Conservation (phyloP, 2,888 invertebrate species). For the Halocaridina rubra region DNA sequence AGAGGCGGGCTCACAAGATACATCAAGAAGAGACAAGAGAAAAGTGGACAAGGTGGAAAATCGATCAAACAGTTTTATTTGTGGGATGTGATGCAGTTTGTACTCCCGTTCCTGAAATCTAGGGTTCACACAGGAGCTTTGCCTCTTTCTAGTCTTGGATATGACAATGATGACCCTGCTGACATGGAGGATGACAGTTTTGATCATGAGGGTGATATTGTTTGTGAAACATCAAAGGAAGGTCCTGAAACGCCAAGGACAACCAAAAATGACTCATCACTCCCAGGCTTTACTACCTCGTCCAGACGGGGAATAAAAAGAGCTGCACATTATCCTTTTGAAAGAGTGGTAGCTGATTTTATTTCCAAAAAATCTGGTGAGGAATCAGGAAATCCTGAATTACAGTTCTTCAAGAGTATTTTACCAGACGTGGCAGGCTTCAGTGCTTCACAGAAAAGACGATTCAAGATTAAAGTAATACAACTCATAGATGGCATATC, state of each 20-base stretch:
- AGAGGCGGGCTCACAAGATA: no score
- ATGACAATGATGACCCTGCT: not conserved
- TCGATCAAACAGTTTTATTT: not conserved
- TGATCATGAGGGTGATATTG: no score
- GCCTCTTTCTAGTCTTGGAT: not conserved
- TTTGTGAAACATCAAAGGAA: no score
- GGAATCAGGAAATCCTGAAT: not conserved
- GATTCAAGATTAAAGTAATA: not conserved
- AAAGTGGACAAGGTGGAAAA: not conserved
- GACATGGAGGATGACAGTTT: not conserved
- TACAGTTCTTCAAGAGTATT: constrained; percentile 8
- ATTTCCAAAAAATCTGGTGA: constrained; percentile 19
- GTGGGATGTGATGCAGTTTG: not conserved
- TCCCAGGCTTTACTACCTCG: not conserved
- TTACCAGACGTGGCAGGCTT: constrained; percentile 7
- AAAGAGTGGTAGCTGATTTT: no score
- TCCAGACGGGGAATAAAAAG: not conserved
- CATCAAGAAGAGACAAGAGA: no score
- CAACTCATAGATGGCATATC: no score
- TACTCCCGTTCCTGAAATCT: not conserved
- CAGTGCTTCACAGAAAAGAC: no score
- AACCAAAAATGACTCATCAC: not conserved
- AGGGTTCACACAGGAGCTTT: not conserved
- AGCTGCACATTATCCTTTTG: not conserved
- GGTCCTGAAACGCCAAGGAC: not conserved